phyloP scores from a whole-genome alignment of 1,140 invertebrate genomes.

The Lordiphosa clarofinis region DNA sequence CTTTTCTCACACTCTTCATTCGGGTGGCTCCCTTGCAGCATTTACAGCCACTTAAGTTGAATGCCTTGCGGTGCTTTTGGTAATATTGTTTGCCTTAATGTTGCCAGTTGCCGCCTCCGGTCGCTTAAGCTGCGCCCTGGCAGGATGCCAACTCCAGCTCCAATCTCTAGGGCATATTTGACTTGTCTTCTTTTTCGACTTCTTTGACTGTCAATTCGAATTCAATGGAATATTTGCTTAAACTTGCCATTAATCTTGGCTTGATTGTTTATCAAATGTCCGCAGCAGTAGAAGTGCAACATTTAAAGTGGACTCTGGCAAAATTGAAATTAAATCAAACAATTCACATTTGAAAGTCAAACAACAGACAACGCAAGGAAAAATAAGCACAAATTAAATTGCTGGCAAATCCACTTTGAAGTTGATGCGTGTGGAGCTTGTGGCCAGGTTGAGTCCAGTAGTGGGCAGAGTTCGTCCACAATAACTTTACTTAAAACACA shows the following conservation, averaged over 20 bases:
- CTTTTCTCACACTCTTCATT: slow-evolving; percentile 1
- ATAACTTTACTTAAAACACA: slow-evolving; percentile 24
- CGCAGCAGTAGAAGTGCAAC: background rate
- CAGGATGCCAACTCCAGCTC: slow-evolving; percentile 33
- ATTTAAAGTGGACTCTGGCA: too few species aligned
- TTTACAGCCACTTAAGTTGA: slow-evolving; percentile 71
- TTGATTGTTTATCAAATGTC: slow-evolving; percentile 14
- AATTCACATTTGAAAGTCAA: slow-evolving; percentile 2
- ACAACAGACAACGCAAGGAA: slow-evolving; percentile 1
- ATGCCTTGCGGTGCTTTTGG: slow-evolving; percentile 59
- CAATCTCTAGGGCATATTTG: slow-evolving; percentile 41
- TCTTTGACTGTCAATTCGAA: slow-evolving; percentile 12
- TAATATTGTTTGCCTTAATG: slow-evolving; percentile 50
- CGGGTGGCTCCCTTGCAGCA: slow-evolving; percentile 34
- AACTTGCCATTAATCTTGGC: slow-evolving; percentile 9
- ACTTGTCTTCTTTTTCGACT: background rate
- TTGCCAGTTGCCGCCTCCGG: slow-evolving; percentile 32
- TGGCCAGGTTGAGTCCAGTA: slow-evolving; percentile 2
- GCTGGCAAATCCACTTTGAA: slow-evolving; percentile 53
- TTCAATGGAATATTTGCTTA: slow-evolving; percentile 14
- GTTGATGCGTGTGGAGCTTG: slow-evolving; percentile 34
- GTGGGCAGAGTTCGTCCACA: slow-evolving; percentile 14
- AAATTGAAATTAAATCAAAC: slow-evolving; percentile 14
- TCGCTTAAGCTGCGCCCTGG: slow-evolving; percentile 5
- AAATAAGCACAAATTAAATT: slow-evolving; percentile 40